Base-by-base conservation (phyloP, 2,888 invertebrate genomes). In the Tanytarsus gracilentus region DNA sequence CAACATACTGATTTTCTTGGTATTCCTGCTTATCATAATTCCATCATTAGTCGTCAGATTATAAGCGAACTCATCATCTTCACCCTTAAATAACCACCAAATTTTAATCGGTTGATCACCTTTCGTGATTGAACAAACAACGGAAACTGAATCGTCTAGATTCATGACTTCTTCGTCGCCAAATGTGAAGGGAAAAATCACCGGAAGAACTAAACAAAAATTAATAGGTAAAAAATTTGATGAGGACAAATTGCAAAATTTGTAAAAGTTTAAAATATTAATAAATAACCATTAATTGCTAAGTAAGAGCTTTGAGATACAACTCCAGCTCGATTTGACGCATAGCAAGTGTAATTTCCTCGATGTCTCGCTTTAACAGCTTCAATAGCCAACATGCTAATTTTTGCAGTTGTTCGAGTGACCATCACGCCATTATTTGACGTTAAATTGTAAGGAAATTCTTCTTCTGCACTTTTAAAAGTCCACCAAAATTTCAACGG, bases 401-500 rank as follows among this genome's bases (percentile, higher is more conserved):
- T 76, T 67, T 77, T 78, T 67, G 81, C 81, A 63, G 80, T 82
- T 61, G 78, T 80, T 48, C 77, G 76, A 23, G 78, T 72, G 49
- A 78, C 72, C 8, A 78, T 73, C 44, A 83, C 75, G 50, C 82
- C 81, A 62, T 74, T 74, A 65, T 64, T 58, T 72, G 71, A 64
- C 68, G 72, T 64, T 65, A 70, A n/a, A 72, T 66, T 0, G 69
- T 66, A 64, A 71, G 25, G 14, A 11, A 30, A 16, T 5, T 67
- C 21, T 9, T 55, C 39, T 25, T 36, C 26, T 8, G 1, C 14
- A 9, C 73, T 74, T 63, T 79, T 77, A 62, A 85, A 80, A 63
- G 79, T 80, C 86, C 86, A 87, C 62, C 78, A 76, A 66, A 87
- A 82, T 67, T 77, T 79, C 65, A 84, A 74, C 33, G 84, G 83